Percentiles rank a stretch among this genome's conserved stretches.
Conservation (phyloP, 2,888 invertebrate genomes). For the Pristionchus entomophagus region DNA sequence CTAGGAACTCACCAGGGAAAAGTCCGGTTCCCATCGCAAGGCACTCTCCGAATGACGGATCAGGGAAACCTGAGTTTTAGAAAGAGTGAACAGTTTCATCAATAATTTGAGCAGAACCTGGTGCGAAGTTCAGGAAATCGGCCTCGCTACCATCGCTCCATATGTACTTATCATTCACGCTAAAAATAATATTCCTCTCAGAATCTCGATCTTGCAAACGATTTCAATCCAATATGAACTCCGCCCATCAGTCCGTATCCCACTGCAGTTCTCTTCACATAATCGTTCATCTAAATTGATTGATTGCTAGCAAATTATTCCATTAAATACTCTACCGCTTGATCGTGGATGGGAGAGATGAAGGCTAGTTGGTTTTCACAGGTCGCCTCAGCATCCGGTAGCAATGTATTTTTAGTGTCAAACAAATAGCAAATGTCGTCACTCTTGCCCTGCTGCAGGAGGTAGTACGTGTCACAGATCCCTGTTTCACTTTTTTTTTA, state of each 20-base stretch:
- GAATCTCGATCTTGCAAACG: background rate
- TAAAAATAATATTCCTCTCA: background rate
- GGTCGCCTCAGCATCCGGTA: background rate
- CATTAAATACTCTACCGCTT: background rate
- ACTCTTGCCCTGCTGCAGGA: background rate
- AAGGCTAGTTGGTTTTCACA: background rate
- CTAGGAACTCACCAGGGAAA: background rate
- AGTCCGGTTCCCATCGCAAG: background rate
- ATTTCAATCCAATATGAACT: background rate
- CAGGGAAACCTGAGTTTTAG: background rate
- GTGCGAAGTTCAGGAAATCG: background rate
- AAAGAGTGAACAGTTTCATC: no score
- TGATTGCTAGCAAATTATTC: no score
- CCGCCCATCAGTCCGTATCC: background rate
- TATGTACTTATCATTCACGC: background rate
- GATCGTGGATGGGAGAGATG: conserved; percentile 7
- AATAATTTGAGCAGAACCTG: background rate
- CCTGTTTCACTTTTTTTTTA: background rate
- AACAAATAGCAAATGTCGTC: background rate
- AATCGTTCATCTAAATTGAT: background rate
- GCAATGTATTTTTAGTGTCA: background rate
- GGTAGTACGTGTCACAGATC: background rate
- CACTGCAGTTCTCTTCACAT: background rate
- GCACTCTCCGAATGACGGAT: background rate
- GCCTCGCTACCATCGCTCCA: conserved; percentile 9